Base-by-base conservation (phyloP, 2,888 invertebrate genomes). In the Dastarcus helophoroides region DNA sequence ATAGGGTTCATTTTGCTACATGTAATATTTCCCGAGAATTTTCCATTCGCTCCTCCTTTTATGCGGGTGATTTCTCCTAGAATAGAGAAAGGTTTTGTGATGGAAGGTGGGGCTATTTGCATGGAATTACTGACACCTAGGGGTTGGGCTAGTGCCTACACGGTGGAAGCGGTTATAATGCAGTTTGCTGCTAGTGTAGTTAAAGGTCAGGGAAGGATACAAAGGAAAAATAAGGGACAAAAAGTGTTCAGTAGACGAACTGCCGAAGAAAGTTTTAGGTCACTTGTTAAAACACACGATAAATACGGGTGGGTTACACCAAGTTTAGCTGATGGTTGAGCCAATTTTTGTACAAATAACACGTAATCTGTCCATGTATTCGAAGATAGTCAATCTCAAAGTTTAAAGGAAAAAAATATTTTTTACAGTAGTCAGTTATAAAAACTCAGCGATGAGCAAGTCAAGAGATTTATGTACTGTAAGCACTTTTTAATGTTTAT, bases 221-320 rank as follows among this genome's bases (percentile, higher is more conserved):
- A 80, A 44, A 74, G 80, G 44, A 82, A 83, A 56, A 69, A 77
- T 42, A 79, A 84, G 53, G 76, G 75, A 44, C 73, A 77, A 51
- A 79, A 84, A 53, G 81, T 82, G 56, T 85, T 85, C 59, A 81
- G 71, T 45, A 69, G 72, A 41, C 71, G 82, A 41, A 76, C 82
- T 30, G 88, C 88, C n/a, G 88, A 88, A 57, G 84, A 85, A 52
- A 82, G 88, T 14, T 88, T 88, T 63, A 71, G 84, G 44, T 84
- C 83, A 33, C 69, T 88, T 42, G 86, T 88, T 35, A 85, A 85
- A 61, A 88, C 86, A 5, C 88, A 88, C 55, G 86, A 88, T 54
- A 88, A 88, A 55, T 88, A 86, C 55, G 88, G 88, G 31, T 88
- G 88, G 88, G 86, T 88, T 27, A 88, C 88, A 14, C 86, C 86